A percentile compares a stretch with the other conserved stretches of the same genome.
Conservation (phyloP, 2,888 invertebrate genomes). For the Cephus runcator region DNA sequence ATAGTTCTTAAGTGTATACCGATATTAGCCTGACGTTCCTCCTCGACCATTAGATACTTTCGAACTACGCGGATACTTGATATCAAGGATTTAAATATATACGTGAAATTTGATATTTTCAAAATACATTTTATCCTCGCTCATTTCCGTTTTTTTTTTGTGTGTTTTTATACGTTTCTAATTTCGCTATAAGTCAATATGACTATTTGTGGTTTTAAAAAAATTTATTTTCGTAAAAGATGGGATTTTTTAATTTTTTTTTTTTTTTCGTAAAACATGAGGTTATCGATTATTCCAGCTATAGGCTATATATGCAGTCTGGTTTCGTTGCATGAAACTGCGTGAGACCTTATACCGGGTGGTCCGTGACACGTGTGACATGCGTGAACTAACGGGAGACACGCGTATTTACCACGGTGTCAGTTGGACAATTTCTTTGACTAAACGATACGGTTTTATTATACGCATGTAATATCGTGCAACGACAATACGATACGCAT, state of each 20-base stretch:
- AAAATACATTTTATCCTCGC: too few species aligned
- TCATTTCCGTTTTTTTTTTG: neutral
- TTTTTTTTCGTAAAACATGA: neutral
- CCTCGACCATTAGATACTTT: neutral
- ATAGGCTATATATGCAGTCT: neutral
- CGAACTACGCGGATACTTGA: neutral
- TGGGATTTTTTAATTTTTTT: neutral
- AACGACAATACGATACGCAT: neutral
- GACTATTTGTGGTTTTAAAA: too few species aligned
- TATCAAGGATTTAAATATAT: neutral
- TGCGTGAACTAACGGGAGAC: neutral
- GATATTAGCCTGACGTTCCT: neutral
- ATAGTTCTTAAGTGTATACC: neutral
- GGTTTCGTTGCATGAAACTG: neutral
- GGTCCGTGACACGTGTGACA: neutral
- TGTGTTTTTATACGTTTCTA: neutral
- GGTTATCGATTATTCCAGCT: neutral
- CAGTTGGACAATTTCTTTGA: neutral
- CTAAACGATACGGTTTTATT: neutral
- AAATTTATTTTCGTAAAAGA: neutral
- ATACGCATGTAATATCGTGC: neutral
- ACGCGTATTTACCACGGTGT: neutral
- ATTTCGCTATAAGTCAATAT: neutral
- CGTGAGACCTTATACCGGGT: constrained; percentile 2
- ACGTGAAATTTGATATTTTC: neutral